A percentile compares a stretch with the other conserved stretches of the same genome.
Conservation (phyloP, 2,797 vertebrate genomes). For the Lepus townsendii region DNA sequence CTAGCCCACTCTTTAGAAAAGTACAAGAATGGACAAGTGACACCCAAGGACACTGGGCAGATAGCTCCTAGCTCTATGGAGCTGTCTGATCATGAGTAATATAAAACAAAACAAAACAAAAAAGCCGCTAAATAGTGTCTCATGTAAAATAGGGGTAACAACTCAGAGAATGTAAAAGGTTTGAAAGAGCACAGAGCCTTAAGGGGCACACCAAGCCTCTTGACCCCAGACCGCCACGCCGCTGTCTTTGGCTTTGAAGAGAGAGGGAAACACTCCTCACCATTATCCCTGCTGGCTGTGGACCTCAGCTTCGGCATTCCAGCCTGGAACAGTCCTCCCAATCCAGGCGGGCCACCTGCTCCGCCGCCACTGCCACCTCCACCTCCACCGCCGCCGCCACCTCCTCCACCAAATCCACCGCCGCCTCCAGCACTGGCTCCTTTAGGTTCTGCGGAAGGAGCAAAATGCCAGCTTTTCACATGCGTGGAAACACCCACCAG, state of each 20-base stretch:
- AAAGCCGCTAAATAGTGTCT: neutral
- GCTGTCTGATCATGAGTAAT: conserved; percentile 9
- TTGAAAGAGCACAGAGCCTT: conserved; percentile 19
- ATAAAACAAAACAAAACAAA: neutral
- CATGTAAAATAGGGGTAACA: neutral
- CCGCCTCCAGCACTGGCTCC: conserved; percentile 87
- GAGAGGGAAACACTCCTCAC: conserved; percentile 86
- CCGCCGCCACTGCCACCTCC: conserved; percentile 76
- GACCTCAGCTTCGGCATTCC: conserved; percentile 97
- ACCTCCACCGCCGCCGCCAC: conserved; percentile 81
- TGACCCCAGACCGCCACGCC: neutral
- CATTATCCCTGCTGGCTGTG: conserved; percentile 91
- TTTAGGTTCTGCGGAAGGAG: conserved; percentile 93
- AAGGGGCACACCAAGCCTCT: neutral
- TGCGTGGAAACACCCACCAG: neutral
- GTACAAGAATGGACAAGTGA: neutral
- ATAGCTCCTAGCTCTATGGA: neutral
- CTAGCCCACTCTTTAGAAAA: conserved; percentile 45
- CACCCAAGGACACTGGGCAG: neutral
- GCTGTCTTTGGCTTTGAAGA: neutral
- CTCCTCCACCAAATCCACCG: conserved; percentile 76
- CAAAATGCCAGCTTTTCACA: conserved; percentile 51
- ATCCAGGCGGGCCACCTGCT: conserved; percentile 89
- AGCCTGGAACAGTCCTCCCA: conserved; percentile 97
- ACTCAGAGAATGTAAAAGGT: conserved; percentile 20